These are phyloP conservation scores for Gortyna flavago DNA, from an alignment of 2,888 invertebrate genomes.

Conservation along the genomic window DNA sequence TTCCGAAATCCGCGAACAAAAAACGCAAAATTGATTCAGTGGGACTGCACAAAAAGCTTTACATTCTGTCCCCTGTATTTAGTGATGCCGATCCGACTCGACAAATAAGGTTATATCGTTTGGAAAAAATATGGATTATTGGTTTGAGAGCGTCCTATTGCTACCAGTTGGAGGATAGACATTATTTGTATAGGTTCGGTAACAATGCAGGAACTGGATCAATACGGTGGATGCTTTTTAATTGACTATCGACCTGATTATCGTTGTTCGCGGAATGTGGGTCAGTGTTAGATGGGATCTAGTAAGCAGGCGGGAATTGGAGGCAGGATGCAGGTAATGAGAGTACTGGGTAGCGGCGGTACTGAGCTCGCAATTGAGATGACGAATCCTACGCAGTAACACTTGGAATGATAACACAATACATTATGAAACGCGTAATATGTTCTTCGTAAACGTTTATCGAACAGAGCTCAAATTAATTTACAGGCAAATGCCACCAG, in stretches of 20 bases:
- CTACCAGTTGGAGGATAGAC: slow-evolving; percentile 52
- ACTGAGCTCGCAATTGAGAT: slow-evolving; percentile 67
- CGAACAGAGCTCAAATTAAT: slow-evolving; percentile 17
- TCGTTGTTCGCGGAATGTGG: slow-evolving; percentile 78
- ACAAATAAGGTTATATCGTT: slow-evolving; percentile 87
- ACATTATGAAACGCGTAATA: slow-evolving; percentile 42
- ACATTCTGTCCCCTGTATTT: slow-evolving; percentile 86
- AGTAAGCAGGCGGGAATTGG: slow-evolving; percentile 72
- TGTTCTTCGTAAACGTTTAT: slow-evolving; percentile 44
- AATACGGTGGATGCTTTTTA: slow-evolving; percentile 72
- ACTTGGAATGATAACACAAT: slow-evolving; percentile 47
- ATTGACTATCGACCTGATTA: slow-evolving; percentile 84
- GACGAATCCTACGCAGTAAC: slow-evolving; percentile 65
- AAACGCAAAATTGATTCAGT: slow-evolving; percentile 87
- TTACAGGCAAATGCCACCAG: slow-evolving; percentile 1
- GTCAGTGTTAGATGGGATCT: slow-evolving; percentile 82
- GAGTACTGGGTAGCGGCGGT: slow-evolving; percentile 59
- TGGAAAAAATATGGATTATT: slow-evolving; percentile 85
- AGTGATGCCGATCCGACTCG: slow-evolving; percentile 83
- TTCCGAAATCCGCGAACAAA: slow-evolving; percentile 87
- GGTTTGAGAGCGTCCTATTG: slow-evolving; percentile 75
- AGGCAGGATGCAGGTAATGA: slow-evolving; percentile 85
- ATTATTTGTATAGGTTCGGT: slow-evolving; percentile 58
- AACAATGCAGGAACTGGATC: slow-evolving; percentile 71
- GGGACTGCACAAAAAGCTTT: slow-evolving; percentile 83